These are phyloP conservation scores for Palloptera scutellata DNA, from an alignment of 2,888 invertebrate genomes.

Conservation along the genomic window DNA sequence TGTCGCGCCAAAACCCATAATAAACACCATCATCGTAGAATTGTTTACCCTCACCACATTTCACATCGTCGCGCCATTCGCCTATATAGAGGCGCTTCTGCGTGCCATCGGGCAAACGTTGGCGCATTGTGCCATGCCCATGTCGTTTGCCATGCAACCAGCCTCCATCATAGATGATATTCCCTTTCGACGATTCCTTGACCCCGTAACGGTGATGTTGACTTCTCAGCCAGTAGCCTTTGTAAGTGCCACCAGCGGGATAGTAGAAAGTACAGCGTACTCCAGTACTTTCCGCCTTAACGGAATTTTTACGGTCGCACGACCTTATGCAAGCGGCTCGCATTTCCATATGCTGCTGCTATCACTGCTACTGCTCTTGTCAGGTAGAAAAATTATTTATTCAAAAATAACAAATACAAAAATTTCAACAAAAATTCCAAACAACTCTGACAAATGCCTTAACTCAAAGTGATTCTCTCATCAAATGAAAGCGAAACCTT, in stretches of 20 bases:
- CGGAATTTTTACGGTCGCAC: conserved; percentile 33
- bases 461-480: too few relatives aligned
- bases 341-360: conserved; percentile 1
- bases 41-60: conserved; percentile 61
- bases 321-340: conserved; percentile 24
- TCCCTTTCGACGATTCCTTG: conserved; percentile 43
- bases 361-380: too few relatives aligned
- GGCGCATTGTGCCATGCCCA: conserved; percentile 56
- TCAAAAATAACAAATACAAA: too few relatives aligned
- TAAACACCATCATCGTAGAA: conserved; percentile 56
- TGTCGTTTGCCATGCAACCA: conserved; percentile 55
- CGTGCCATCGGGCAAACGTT: conserved; percentile 47
- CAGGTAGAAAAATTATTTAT: too few relatives aligned
- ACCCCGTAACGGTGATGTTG: conserved; percentile 54
- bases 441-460: too few relatives aligned
- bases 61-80: conserved; percentile 54
- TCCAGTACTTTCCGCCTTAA: conserved; percentile 47
- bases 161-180: conserved; percentile 58
- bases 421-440: too few relatives aligned
- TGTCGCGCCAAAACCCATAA: conserved; percentile 56
- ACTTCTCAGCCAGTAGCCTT: conserved; percentile 53
- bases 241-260: conserved; percentile 52
- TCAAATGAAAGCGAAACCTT: too few relatives aligned
- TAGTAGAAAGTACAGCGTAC: conserved; percentile 49
- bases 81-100: conserved; percentile 55